Percentiles rank a stretch among this genome's conserved stretches.
phyloP scores from a whole-genome alignment of 1,140 invertebrate genomes.

The Drosophila sp. region DNA sequence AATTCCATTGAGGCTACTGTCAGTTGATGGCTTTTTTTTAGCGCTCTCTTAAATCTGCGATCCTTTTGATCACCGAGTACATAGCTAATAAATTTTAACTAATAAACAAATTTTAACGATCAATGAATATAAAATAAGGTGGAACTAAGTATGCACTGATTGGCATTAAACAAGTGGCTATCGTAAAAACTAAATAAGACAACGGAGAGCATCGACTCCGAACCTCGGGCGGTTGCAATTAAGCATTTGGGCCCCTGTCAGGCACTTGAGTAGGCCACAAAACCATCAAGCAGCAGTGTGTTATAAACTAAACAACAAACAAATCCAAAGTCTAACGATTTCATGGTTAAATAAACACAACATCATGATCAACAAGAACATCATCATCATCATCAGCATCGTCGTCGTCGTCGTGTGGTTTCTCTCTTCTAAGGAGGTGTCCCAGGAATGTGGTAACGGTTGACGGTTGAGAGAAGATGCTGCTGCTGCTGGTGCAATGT shows the following conservation, averaged over 20 bases:
- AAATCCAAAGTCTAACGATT: conserved; percentile 58
- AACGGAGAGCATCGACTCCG: conserved; percentile 1
- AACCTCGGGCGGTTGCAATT: conserved; percentile 34
- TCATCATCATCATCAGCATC: conserved; percentile 38
- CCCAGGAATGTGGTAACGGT: conserved; percentile 74
- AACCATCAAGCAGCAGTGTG: conserved; percentile 8
- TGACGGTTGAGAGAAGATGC: conserved; percentile 16
- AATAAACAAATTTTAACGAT: conserved; percentile 52
- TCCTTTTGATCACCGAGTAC: background rate
- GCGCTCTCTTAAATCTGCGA: conserved; percentile 4
- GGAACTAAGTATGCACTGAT: conserved; percentile 57
- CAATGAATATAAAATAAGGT: conserved; percentile 48
- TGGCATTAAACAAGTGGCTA: conserved; percentile 44
- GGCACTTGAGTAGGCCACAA: conserved; percentile 29
- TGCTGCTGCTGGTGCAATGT: conserved; percentile 44
- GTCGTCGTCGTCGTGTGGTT: conserved; percentile 26
- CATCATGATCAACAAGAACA: conserved; percentile 29
- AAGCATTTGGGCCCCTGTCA: conserved; percentile 27
- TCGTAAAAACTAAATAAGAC: conserved; percentile 48
- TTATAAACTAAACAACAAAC: conserved; percentile 30
- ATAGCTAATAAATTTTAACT: conserved; percentile 49
- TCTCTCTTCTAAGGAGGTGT: conserved; percentile 29
- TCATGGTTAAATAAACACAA: conserved; percentile 57
- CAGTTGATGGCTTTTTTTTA: conserved; percentile 15
- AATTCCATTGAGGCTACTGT: conserved; percentile 11